phyloP scores from a whole-genome alignment of 1,140 invertebrate genomes.

The Pomacea maculata region DNA sequence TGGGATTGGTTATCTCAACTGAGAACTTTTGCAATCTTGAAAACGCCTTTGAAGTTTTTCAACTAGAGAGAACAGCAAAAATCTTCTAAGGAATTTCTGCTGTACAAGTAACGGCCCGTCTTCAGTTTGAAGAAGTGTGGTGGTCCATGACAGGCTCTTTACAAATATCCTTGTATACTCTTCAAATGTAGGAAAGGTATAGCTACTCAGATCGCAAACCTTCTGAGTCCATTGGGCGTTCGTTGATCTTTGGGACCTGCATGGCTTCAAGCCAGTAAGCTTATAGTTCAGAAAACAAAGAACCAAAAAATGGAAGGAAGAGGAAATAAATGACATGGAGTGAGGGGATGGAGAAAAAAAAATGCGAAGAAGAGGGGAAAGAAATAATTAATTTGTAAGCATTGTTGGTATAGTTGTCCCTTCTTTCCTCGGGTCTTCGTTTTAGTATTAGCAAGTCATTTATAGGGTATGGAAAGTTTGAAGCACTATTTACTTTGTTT shows the following conservation, averaged over 20 bases:
- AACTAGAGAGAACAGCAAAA: no score
- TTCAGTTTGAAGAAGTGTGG: not conserved
- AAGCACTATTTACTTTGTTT: no score
- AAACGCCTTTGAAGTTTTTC: no score
- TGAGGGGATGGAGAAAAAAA: not conserved
- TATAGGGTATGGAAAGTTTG: no score
- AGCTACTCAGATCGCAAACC: not conserved
- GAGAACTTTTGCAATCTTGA: no score
- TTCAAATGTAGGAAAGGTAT: not conserved
- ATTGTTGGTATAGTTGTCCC: no score
- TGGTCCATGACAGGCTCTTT: not conserved
- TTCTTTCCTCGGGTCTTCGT: no score
- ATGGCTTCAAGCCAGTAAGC: not conserved
- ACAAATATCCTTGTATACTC: not conserved
- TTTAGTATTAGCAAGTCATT: no score
- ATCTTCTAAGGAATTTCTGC: no score
- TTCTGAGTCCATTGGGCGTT: no score
- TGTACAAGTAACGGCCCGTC: not conserved
- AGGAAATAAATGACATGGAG: not conserved
- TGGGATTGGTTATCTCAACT: no score
- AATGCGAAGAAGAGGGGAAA: not conserved
- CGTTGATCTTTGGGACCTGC: not conserved
- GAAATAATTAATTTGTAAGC: not conserved
- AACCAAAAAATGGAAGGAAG: not conserved
- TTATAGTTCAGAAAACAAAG: no score